Conservation (phyloP, 2,797 vertebrate genomes). For the Takifugu ocellatus region DNA sequence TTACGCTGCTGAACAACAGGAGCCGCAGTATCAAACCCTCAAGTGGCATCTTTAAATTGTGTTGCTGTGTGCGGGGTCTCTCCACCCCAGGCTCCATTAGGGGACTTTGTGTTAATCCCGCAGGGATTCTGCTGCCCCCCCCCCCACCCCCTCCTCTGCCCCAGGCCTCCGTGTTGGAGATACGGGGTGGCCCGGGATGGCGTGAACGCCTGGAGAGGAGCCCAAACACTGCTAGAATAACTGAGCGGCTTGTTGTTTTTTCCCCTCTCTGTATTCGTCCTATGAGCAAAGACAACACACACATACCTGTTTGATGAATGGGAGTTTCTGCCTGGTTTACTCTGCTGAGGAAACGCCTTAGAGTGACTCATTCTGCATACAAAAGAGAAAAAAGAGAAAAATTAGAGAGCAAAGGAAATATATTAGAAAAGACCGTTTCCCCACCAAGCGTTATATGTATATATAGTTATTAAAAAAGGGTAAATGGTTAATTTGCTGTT, state of each 20-base stretch:
- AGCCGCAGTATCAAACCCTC: conserved; percentile 48
- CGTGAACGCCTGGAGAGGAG: conserved; percentile 60
- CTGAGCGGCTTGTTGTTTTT: conserved; percentile 21
- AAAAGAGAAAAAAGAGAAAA: conserved; percentile 19
- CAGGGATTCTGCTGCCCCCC: conserved; percentile 41
- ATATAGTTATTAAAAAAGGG: not conserved
- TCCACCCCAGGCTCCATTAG: conserved; percentile 63
- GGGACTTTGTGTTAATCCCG: conserved; percentile 68
- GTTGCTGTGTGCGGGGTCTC: conserved; percentile 40
- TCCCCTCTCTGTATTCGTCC: conserved; percentile 30
- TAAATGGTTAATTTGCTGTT: not conserved
- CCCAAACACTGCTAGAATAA: conserved; percentile 63
- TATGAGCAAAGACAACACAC: conserved; percentile 66
- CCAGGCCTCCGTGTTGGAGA: conserved; percentile 48
- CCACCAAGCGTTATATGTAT: not conserved
- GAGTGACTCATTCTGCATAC: conserved; percentile 63
- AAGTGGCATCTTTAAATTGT: conserved; percentile 57
- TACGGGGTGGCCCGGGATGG: conserved; percentile 39
- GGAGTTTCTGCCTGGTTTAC: conserved; percentile 64
- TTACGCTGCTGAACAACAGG: conserved; percentile 46
- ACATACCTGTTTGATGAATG: conserved; percentile 71
- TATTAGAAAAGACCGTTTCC: not conserved
- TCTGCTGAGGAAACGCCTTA: conserved; percentile 62
- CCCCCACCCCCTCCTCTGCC: conserved; percentile 23
- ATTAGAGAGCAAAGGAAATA: not conserved